Base-by-base conservation (phyloP, 2,888 invertebrate genomes). In the Drosophila affinis region DNA sequence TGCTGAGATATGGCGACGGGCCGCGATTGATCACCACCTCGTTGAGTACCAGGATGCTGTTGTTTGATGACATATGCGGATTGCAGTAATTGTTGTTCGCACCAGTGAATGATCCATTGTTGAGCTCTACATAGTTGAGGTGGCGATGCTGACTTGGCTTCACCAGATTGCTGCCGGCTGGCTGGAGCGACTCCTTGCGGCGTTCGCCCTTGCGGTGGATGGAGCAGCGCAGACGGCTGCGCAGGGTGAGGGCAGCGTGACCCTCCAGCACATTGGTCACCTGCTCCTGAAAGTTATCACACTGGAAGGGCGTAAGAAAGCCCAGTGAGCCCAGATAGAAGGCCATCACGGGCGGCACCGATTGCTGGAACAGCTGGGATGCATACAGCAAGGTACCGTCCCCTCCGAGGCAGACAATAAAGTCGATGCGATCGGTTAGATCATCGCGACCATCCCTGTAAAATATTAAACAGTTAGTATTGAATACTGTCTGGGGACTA, bases 311-410 rank as follows among this genome's bases (percentile, higher is more conserved):
- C 53, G 98, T 98, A 48, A 99, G 94, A 92, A 99, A 99, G 2
- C 99, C 99, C 58, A 99, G 93, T 7, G 98, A 98, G 47, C 99
- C 99, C 89, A 99, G 94, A 92, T 99, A 98, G 93, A 99, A 99
- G 69, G 99, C 98, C 98, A 99, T 98, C 54, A 99, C 97, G 0
- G 99, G 99, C 52, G 99, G 99, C 60, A 98, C 98, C 9, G 98
- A 98, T 94, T 97, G 96, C 95, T 99, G 97, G 90, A 99, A 99
- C 54, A 99, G 93, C 51, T 98, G 95, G 88, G 98, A 98, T 59
- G 98, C 99, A 90, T 99, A 98, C 14, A 99, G 93, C 21, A 99
- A 93, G 0, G 99, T 99, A 17, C 99, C 99, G 91, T 99, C 99
- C 14, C 99, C 99, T 0, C 99, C 99, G 56, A 99, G 93, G 90